Percentiles rank a stretch among this genome's conserved stretches.
Conservation (phyloP, 2,797 vertebrate species). For the Onychomys leucogaster region DNA sequence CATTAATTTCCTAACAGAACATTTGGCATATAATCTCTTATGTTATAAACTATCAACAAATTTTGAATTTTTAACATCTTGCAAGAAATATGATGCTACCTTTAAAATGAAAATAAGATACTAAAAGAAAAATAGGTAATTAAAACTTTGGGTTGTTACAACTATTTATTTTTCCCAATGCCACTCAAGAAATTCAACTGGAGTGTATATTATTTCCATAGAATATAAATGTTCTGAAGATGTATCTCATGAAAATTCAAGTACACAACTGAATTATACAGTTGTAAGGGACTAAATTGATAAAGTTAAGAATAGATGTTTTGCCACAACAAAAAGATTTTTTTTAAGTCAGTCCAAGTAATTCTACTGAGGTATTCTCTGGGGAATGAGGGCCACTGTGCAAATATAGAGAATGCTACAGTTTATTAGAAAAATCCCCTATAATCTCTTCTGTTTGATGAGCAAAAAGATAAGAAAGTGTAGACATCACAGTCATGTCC, state of each 20-base stretch:
- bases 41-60: slow-evolving; percentile 65
- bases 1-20: slow-evolving; percentile 90
- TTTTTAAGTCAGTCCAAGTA: background rate
- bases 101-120: background rate
- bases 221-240: background rate
- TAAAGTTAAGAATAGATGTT: background rate
- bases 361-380: background rate
- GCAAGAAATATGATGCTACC: background rate
- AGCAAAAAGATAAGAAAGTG: background rate
- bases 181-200: slow-evolving; percentile 60
- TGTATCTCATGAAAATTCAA: background rate
- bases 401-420: background rate
- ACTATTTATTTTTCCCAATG: background rate
- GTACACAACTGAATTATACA: background rate
- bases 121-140: slow-evolving; percentile 56
- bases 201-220: background rate
- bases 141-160: background rate
- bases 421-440: background rate
- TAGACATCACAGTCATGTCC: background rate
- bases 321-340: background rate
- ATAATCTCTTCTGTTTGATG: background rate
- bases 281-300: background rate
- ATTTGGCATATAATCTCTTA: slow-evolving; percentile 83
- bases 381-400: background rate
- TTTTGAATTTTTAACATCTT: slow-evolving; percentile 59